Evolutionary conservation across 2,797 vertebrate species (phyloP).

Genomic region (Myiotriccus ornatus): DNA sequence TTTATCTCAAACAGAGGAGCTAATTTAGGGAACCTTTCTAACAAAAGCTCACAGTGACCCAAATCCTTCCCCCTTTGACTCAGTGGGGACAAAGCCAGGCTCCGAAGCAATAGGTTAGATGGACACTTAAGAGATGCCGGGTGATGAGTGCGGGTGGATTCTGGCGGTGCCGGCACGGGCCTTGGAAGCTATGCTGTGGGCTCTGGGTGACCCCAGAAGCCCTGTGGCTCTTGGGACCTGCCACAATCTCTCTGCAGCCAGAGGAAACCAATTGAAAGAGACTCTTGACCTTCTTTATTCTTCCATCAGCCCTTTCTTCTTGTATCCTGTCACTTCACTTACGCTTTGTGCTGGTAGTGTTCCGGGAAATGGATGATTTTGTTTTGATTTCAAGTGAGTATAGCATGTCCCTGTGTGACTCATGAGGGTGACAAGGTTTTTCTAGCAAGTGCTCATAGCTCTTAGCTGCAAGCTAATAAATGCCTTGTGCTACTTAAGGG

Average conservation of each 20-base stretch:
- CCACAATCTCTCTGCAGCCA: neutral
- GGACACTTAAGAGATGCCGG: neutral
- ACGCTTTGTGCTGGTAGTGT: neutral
- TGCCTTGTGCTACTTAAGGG: neutral
- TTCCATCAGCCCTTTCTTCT: neutral
- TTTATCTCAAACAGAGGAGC: slow-evolving; percentile 2
- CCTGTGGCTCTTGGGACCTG: neutral
- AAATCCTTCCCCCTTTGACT: neutral
- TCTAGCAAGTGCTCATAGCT: slow-evolving; percentile 23
- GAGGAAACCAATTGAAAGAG: neutral
- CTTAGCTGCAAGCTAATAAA: slow-evolving; percentile 5
- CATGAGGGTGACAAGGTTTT: neutral
- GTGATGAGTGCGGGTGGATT: neutral
- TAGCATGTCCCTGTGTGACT: neutral
- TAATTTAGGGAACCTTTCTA: slow-evolving; percentile 21
- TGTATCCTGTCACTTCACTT: neutral
- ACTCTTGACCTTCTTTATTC: neutral
- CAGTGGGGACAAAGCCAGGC: neutral
- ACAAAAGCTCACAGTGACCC: slow-evolving; percentile 24
- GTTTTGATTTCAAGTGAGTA: neutral
- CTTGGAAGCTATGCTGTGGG: neutral
- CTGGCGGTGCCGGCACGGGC: neutral
- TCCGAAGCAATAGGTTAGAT: neutral
- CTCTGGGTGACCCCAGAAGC: neutral
- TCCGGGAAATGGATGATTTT: slow-evolving; percentile 26